Evolutionary conservation across 2,888 invertebrate species (phyloP), one percentile per base, ranked within the genome.

Genomic region (Patella ulyssiponensis): DNA sequence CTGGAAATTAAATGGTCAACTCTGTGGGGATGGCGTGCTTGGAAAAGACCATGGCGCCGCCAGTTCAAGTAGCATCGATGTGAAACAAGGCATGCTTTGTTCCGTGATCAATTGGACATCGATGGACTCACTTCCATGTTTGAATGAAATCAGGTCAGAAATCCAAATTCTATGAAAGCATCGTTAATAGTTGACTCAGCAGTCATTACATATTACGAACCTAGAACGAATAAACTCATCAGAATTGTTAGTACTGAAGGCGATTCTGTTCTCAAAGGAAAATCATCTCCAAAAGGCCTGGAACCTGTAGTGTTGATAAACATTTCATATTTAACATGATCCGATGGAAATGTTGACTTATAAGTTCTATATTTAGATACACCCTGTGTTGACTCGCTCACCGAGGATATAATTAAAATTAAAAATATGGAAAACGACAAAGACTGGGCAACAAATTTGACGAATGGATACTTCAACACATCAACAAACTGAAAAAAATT

Each of bases 401-500:
- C 87, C 7, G 88, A 86, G 5, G 86, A 83, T 14, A 88, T 83
- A 76, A 88, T 89, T 74, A 91, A 81, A 7, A 84, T 79, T 54
- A 91, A 86, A 80, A 91, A 91, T 9, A 85, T 77, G 44, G 88
- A 75, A 79, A 88, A 91, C 64, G 91, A 90, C 56, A 86, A 79
- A 14, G 89, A 86, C 79, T 91, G 90, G 9, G 87, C 87, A 20
- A 89, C 78, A 80, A 91, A 91, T 83, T 91, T 91, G 14, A 91
- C 87, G 79, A 89, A 88, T 9, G 91, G 91, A 69, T 87, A 89
- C 69, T 82, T 81, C 53, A 91, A 79, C 15, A 89, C 80, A 51
- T 82, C 81, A 14, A 87, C 85, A 51, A 85, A 77, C 90, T 90
- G 85, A 14, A 82, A 44, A 9, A 44, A 44, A 44, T 27, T 27